Evolutionary conservation across 1,140 invertebrate genomes (phyloP).

Genomic region (Cydia splendana): DNA sequence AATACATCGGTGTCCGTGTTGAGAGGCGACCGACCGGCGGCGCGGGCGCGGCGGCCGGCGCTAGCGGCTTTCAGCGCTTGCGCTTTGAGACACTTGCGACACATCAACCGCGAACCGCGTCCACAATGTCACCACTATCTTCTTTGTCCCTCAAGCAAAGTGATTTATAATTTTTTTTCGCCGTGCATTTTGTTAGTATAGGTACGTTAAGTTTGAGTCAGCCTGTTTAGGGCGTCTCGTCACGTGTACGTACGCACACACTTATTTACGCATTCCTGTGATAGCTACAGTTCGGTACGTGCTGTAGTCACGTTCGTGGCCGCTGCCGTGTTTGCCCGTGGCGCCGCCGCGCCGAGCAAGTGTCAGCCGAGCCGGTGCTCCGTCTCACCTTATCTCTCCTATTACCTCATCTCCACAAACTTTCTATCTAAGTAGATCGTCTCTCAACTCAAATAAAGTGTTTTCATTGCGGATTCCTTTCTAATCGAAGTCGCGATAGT

Average conservation of each 20-base stretch:
- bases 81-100: slow-evolving; percentile 41
- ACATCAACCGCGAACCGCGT: slow-evolving; percentile 32
- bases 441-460: slow-evolving; percentile 70
- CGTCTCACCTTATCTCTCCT: slow-evolving; percentile 56
- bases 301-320: slow-evolving; percentile 59
- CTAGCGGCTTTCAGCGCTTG: slow-evolving; percentile 38
- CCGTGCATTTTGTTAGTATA: background rate
- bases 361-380: slow-evolving; percentile 43
- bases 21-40: slow-evolving; percentile 41
- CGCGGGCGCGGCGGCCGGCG: slow-evolving; percentile 39
- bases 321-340: slow-evolving; percentile 36
- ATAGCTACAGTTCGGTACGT: slow-evolving; percentile 61
- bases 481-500: slow-evolving; percentile 69
- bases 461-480: slow-evolving; percentile 70
- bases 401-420: slow-evolving; percentile 54
- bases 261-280: slow-evolving; percentile 42
- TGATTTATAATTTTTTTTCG: background rate
- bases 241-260: slow-evolving; percentile 36
- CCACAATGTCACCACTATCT: slow-evolving; percentile 14
- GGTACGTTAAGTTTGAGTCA: slow-evolving; percentile 9
- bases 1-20: slow-evolving; percentile 69
- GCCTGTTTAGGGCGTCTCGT: slow-evolving; percentile 42
- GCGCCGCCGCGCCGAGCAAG: slow-evolving; percentile 29
- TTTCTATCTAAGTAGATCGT: slow-evolving; percentile 62
- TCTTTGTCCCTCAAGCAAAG: background rate